These are phyloP conservation scores for Macrophya alboannulata DNA, from an alignment of 2,888 invertebrate genomes.

Conservation along the genomic window DNA sequence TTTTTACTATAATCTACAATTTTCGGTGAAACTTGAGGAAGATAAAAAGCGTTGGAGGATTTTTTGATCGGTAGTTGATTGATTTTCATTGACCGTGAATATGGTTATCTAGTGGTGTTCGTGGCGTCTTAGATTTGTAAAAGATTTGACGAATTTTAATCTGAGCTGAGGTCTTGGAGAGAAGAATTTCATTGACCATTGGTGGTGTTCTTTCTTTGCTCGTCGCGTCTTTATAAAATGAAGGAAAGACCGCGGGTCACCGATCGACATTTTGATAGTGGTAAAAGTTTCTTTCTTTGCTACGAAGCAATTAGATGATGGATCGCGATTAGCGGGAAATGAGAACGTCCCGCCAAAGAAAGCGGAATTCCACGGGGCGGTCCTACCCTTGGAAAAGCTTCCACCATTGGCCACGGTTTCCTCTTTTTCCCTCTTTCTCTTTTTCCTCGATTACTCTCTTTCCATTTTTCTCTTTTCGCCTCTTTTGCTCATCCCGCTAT, in stretches of 20 bases:
- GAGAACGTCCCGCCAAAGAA: conserved; percentile 51
- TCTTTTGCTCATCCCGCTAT: neutral
- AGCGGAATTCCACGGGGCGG: conserved; percentile 44
- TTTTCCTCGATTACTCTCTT: conserved; percentile 27
- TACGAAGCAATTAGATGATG: conserved; percentile 52
- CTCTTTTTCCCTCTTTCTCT: conserved; percentile 5
- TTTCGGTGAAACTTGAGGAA: no score
- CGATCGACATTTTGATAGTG: conserved; percentile 53
- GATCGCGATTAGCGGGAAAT: conserved; percentile 52
- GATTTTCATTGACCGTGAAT: neutral
- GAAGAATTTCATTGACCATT: conserved; percentile 40
- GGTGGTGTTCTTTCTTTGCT: conserved; percentile 18
- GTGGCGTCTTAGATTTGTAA: neutral
- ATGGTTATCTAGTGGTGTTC: neutral
- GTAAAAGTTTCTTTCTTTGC: conserved; percentile 52
- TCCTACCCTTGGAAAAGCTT: neutral
- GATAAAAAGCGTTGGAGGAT: neutral
- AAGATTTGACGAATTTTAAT: neutral
- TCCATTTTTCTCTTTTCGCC: conserved; percentile 49
- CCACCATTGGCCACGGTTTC: conserved; percentile 45
- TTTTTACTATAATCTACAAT: no score
- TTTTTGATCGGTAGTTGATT: neutral
- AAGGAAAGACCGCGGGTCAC: conserved; percentile 12
- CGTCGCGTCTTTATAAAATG: conserved; percentile 19
- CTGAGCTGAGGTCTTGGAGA: neutral